Evolutionary conservation across 2,888 invertebrate genomes (phyloP), one percentile per base, ranked within the genome.

Genomic region (Xestia xanthographa): DNA sequence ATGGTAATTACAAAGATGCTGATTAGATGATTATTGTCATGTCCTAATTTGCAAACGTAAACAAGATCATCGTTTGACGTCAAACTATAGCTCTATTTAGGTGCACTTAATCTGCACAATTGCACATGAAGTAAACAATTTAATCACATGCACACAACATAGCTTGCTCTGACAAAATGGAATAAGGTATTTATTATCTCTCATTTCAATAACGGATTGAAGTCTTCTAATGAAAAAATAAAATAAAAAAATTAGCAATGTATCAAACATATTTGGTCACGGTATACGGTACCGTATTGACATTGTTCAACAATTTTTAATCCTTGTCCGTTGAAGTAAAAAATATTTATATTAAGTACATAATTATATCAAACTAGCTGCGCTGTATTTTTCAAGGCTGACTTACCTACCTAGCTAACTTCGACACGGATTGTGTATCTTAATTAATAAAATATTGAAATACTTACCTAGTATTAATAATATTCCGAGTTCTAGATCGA

Each of bases 341-440:
- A 78, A 70, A 80, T 8, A 26, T 14, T n/a, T n/a, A n/a, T n/a
- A n/a, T n/a, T n/a, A n/a, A n/a, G n/a, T n/a, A n/a, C n/a, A n/a
- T n/a, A n/a, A 22, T 5, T 11, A 53, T 53, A 72, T 26, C 50
- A 41, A 70, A 76, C 45, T n/a, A n/a, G n/a, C n/a, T 87, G 74
- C 77, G 79, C 50, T 75, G 71, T 78, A 75, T 69, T 76, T 77
- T 78, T 82, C 87, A 87, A 87, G 87, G 82, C 75, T 82, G 78
- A 71, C 78, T 81, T 79, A 76, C 79, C 60, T 79, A 76, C 77
- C 63, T 62, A 60, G 41, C 34, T 62, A 34, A 45, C 65, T 66
- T 63, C 29, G 45, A 67, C 34, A 62, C 48, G 62, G 20, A 2
- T 66, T 29, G 4, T 41, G 26, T 56, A 29, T 14, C 26, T 56